Base-by-base conservation (phyloP, 2,113 vertebrate genomes). In the Notarius lentiginosus region DNA sequence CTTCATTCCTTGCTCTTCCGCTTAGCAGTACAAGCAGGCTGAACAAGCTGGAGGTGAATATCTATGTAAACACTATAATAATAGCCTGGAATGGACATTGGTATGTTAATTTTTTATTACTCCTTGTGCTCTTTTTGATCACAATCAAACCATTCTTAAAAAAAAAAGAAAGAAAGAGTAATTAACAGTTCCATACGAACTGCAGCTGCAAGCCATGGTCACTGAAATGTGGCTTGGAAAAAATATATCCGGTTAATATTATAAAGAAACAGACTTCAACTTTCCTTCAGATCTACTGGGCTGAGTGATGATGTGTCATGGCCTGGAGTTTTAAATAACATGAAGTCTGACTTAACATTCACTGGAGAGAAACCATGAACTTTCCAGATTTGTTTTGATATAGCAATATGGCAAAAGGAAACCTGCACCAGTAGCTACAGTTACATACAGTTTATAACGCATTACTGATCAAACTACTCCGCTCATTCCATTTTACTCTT, bases 261-360 rank as follows among this genome's bases (percentile, higher is more conserved):
- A 61, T 47, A 61, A 81, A 81, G 56, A 61, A 81, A 18, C 55
- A 80, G 58, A 81, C 30, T 81, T 81, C 56, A 80, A 60, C 56
- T 41, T 0, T 27, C 20, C 55, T 80, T 60, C 58, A 81, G 79
- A 81, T 81, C 56, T 81, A 7, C 56, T 41, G 56, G 79, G 30
- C 47, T 81, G 79, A 81, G 56, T 81, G 79, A 81, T 81, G 79
- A 61, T 81, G 79, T 81, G 79, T 81, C 79, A 81, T 22, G 11
- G 79, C 56, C 79, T 14, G 11, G 79, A 81, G 79, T 81, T 81
- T 81, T 81, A 81, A 81, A 81, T 81, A 81, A 81, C 79, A 81
- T 81, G 56, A 81, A 61, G 79, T 27, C 79, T 81, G 79, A 81
- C 56, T 81, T 81, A 81, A 81, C 79, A 81, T 34, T 81, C 79